Base-by-base conservation (phyloP, 2,797 vertebrate genomes). In the Anabacerthia variegaticeps region DNA sequence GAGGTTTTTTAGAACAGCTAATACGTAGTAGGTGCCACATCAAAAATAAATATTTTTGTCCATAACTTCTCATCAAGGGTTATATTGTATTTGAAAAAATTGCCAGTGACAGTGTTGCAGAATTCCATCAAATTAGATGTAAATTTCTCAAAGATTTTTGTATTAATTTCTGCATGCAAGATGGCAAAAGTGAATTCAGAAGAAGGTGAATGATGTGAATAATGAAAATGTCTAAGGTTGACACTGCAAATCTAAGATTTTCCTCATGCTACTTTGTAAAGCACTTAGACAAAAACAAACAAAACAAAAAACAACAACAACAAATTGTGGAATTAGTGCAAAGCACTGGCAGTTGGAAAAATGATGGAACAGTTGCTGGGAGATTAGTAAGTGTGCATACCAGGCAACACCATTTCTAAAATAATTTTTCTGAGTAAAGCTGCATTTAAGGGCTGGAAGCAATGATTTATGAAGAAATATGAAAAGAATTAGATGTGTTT, bases 391-490 rank as follows among this genome's bases (percentile, higher is more conserved):
- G 84, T 37, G 22, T 48, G 69, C 48, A 85, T 81, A 67, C 66
- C 3, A 4, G 79, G 79, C 55, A 92, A 66, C 27, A 55, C 48
- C 21, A 59, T 66, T 96, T 72, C 71, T 86, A 63, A 81, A 93
- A 78, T 89, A 66, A 65, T 79, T 93, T 94, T 92, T 93, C 63
- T 79, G 58, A 88, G 76, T 92, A 94, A 84, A 94, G 85, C 34
- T 92, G 82, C 10, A 3, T 89, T 95, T 91, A 89, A 91, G 43
- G 81, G 21, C 84, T 96, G 68, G 62, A 96, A 85, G 83, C 68
- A 94, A 93, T 80, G 95, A 92, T 89, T 93, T 94, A 79, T 89
- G 86, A 75, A 81, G 86, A 96, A 97, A 95, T 82, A 95, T 72
- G 86, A 94, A 95, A 96, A 92, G 15, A 96, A 89, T 91, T 96